A percentile compares a stretch with the other conserved stretches of the same genome.
phyloP scores from a whole-genome alignment of 2,113 vertebrate genomes.

The Chaetodon trifascialis region DNA sequence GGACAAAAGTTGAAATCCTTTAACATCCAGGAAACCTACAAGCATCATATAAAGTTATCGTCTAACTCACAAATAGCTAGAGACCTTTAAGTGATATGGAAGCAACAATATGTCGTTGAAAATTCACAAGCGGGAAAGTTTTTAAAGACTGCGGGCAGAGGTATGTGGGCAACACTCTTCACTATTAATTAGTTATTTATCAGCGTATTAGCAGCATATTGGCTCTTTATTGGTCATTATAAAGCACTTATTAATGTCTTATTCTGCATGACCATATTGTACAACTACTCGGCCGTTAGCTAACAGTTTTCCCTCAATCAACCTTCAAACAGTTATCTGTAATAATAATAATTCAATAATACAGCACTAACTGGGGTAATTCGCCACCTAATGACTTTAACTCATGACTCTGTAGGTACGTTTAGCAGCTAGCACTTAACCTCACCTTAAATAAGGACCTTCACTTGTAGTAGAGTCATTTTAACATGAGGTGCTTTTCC shows the following conservation, averaged over 20 bases:
- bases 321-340: background rate
- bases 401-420: background rate
- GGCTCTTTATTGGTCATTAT: too few species aligned
- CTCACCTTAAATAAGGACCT: background rate
- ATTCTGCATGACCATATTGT: too few species aligned
- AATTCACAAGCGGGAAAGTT: too few species aligned
- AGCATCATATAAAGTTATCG: background rate
- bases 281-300: too few species aligned
- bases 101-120: too few species aligned
- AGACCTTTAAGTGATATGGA: background rate
- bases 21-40: background rate
- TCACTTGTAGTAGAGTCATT: background rate
- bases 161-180: too few species aligned
- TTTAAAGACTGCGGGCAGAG: too few species aligned
- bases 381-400: background rate
- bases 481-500: background rate
- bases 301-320: too few species aligned
- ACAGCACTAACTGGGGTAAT: background rate
- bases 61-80: background rate
- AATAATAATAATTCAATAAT: background rate
- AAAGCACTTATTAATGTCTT: too few species aligned
- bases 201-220: too few species aligned
- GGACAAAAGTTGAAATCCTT: constrained; percentile 22
- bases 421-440: background rate
- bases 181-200: too few species aligned